Base-by-base conservation (phyloP, 2,888 invertebrate species). In the Machimus atricapillus region DNA sequence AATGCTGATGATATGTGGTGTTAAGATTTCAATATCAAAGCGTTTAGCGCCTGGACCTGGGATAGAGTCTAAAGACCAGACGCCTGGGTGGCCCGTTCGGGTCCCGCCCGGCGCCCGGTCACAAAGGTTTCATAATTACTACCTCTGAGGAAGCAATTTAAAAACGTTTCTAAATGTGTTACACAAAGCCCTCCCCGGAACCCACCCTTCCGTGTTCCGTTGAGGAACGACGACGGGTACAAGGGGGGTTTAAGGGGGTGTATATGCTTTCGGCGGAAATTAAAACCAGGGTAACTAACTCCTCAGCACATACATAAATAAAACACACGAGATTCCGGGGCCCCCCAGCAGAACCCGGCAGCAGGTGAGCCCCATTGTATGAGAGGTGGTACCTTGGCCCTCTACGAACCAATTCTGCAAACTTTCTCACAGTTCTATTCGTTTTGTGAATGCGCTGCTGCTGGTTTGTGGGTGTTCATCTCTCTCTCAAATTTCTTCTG, bases 11-110 rank as follows among this genome's bases (percentile, higher is more conserved):
- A 82, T 86, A 86, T 86, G 83, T 66, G 78, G 77, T 86, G 86
- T 73, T 86, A 86, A 86, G 87, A 87, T 87, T 87, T 87, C 87
- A 87, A 87, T 87, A 87, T 87, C 87, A 87, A 87, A 87, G 87
- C 83, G 77, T 83, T 83, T 83, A 83, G 73, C 31, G 19, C 83
- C 66, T 37, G 19, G 37, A 23, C 34, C 19, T 1, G 34, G n/a
- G n/a, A 58, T 31, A 8, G 23, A 31, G 14, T 37, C 23, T 73
- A 58, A 83, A 73, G 23, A 66, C 9, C 40, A 66, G 83, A n/a
- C 46, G 43, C 31, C n/a, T n/a, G 31, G 31, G 56, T 52, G 34
- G 82, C 52, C 31, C n/a, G 7, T n/a, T 16, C 16, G 31, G 14
- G 81, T 81, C 19, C 19, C 23, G 40, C 43, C 56, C 66, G 46